These are phyloP conservation scores for Phallusia fumigata DNA, from an alignment of 23 tunicate genomes.

Conservation along the genomic window DNA sequence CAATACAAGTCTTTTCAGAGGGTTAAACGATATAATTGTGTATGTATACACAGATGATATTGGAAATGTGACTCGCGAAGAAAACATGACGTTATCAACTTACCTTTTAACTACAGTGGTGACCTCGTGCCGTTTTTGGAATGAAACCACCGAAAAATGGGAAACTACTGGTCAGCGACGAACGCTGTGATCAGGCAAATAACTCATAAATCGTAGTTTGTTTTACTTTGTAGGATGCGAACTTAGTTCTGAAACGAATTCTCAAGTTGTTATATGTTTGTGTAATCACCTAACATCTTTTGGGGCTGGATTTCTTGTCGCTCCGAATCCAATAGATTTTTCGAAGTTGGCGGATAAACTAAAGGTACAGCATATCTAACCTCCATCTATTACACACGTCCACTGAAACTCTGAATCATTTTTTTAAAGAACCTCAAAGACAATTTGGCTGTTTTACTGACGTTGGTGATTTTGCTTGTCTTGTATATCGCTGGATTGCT, in stretches of 20 bases:
- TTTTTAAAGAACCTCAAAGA: constrained; percentile 58
- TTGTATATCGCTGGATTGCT: constrained; percentile 63
- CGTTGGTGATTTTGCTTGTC: constrained; percentile 52
- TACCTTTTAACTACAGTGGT: constrained; percentile 57
- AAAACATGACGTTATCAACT: constrained; percentile 42
- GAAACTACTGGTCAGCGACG: constrained; percentile 58
- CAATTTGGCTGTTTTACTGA: constrained; percentile 70
- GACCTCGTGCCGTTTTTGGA: constrained; percentile 83
- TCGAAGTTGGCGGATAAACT: constrained; percentile 51
- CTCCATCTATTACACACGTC: not conserved
- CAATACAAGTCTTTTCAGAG: too few species aligned
- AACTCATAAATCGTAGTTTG: not conserved
- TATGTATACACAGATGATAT: constrained; percentile 44
- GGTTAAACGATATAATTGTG: too few species aligned
- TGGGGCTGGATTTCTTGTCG: constrained; percentile 83
- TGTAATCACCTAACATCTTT: constrained; percentile 87
- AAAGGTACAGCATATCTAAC: constrained; percentile 12
- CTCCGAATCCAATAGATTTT: constrained; percentile 95
- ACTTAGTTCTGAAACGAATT: constrained; percentile 65
- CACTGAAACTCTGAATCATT: not conserved
- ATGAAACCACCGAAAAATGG: constrained; percentile 69
- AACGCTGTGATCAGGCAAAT: not conserved
- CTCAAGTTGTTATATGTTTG: constrained; percentile 48
- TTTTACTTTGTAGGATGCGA: constrained; percentile 40
- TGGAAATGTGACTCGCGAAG: constrained; percentile 34